Base-by-base conservation (phyloP, 2,888 invertebrate species). In the Cyrtodaria siliqua region DNA sequence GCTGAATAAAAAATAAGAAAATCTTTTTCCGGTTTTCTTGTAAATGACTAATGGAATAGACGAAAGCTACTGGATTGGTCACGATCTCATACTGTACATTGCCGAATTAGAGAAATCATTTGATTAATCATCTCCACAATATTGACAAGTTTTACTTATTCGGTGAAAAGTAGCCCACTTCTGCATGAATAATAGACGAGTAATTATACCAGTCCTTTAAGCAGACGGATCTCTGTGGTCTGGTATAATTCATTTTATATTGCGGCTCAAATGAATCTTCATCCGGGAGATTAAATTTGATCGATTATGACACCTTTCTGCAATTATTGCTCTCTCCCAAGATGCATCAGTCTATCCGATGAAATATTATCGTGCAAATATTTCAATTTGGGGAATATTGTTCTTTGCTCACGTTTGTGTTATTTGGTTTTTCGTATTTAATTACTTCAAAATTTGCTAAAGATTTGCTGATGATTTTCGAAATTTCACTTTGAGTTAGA, bases 21-120 rank as follows among this genome's bases (percentile, higher is more conserved):
- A n/a, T n/a, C n/a, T n/a, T n/a, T n/a, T n/a, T n/a, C n/a, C n/a
- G n/a, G n/a, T 16, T 20, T 47, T 47, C 47, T 3, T 20, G 24
- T 24, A 24, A 26, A 52, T 16, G 26, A 52, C 27, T 24, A 20
- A 24, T 24, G 1, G 26, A 50, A 50, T 6, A 33, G 55, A 20
- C 38, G 33, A 18, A 20, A 38, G 55, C 20, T 27, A 33, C 4
- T 8, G 33, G 33, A 33, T 62, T 59, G 56, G 50, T 70, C 47
- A 47, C 57, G 53, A 66, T 72, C 68, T 72, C 69, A 69, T 68
- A 61, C 60, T 55, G 72, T 64, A 68, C 60, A 61, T 69, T 56
- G 55, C 72, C 69, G 68, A 56, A 78, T 78, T 78, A 72, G 60
- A 47, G 72, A 61, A 73, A 72, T 78, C 78, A 73, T 78, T 78